Conservation (phyloP, 2,888 invertebrate genomes). For the Erebia aethiops region DNA sequence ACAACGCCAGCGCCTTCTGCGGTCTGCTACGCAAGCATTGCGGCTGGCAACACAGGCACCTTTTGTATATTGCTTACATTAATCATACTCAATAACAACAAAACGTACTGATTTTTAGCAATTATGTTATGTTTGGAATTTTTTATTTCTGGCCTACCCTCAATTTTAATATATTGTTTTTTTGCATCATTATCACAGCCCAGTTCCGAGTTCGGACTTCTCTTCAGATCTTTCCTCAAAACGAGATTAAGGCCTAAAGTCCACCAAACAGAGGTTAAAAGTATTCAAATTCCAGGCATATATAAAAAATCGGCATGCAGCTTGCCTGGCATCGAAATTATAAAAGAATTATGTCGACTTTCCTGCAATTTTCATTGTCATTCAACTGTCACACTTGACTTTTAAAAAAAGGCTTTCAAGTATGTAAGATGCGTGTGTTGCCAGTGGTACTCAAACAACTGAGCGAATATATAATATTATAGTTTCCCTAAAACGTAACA, state of each 20-base stretch:
- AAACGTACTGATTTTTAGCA: not conserved
- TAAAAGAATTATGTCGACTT: not conserved
- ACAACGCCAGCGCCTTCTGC: constrained; percentile 62
- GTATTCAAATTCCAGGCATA: too few species aligned
- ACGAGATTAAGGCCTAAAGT: too few species aligned
- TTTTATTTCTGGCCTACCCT: not conserved
- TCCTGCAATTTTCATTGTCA: not conserved
- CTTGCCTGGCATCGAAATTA: not conserved
- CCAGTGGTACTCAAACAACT: constrained; percentile 48
- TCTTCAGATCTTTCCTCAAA: too few species aligned
- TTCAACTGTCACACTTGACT: too few species aligned
- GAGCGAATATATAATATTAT: constrained; percentile 48
- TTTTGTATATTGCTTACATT: not conserved
- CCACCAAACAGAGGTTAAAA: too few species aligned
- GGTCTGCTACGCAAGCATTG: constrained; percentile 41
- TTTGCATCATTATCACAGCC: too few species aligned
- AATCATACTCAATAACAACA: not conserved
- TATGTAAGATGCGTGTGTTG: constrained; percentile 30
- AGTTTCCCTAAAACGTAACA: constrained; percentile 45
- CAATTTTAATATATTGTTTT: too few species aligned
- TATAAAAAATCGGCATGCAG: too few species aligned
- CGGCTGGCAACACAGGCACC: constrained; percentile 39
- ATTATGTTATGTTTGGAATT: not conserved
- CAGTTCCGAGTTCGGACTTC: too few species aligned
- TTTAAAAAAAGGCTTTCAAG: not conserved